A percentile compares a stretch with the other conserved stretches of the same genome.
These are phyloP conservation scores for Phaethon lepturus DNA, from an alignment of 2,113 vertebrate genomes.

Conservation along the genomic window DNA sequence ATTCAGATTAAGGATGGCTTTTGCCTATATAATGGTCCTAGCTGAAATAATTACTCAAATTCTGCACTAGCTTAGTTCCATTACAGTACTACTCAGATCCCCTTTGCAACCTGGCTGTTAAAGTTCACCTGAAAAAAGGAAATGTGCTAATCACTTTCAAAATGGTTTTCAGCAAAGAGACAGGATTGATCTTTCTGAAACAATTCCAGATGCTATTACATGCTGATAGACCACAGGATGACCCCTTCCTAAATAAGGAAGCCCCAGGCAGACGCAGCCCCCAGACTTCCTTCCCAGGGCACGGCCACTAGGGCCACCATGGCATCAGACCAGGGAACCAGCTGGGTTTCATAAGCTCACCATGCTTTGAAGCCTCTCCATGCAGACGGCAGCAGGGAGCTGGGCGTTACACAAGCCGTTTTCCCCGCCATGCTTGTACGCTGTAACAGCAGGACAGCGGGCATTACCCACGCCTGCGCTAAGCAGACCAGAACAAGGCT, in stretches of 20 bases:
- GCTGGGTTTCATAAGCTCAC: not conserved
- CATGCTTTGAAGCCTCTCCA: not conserved
- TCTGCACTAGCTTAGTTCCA: not conserved
- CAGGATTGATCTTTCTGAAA: not conserved
- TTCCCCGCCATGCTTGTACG: fast-evolving
- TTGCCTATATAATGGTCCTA: not conserved
- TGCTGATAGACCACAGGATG: fast-evolving
- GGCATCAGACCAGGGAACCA: no score
- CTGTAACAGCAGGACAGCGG: not conserved
- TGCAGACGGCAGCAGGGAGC: not conserved
- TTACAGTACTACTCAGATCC: not conserved
- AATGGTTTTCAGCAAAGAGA: not conserved
- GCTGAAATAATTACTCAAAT: conserved; percentile 7
- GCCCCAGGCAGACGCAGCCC: not conserved
- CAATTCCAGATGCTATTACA: not conserved
- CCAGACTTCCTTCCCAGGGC: not conserved
- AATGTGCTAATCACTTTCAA: not conserved
- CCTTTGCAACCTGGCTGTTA: not conserved
- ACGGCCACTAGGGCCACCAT: fast-evolving
- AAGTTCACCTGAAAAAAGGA: not conserved
- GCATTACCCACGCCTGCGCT: not conserved
- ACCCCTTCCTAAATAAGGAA: not conserved
- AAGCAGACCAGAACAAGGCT: not conserved
- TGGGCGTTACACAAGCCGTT: not conserved
- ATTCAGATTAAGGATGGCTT: conserved; percentile 44